Percentiles rank a stretch among this genome's conserved stretches.
Conservation (phyloP, 2,113 vertebrate species). For the Chlamydotis undulata region DNA sequence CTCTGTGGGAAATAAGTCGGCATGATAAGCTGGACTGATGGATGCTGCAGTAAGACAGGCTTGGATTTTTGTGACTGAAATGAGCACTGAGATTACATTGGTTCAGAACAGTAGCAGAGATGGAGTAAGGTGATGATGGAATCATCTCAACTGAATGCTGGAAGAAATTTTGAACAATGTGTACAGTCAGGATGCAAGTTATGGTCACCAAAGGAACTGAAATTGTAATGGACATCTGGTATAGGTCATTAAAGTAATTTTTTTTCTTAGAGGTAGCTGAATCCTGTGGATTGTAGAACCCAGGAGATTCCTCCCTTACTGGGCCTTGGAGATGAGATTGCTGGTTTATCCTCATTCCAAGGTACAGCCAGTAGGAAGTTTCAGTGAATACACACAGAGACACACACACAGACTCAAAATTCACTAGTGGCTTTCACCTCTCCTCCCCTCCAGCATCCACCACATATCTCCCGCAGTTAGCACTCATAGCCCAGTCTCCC, state of each 20-base stretch:
- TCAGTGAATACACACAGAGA: neutral
- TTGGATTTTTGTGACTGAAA: neutral
- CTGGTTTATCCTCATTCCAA: neutral
- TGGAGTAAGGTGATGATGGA: neutral
- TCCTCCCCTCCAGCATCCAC: accelerated
- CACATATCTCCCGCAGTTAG: neutral
- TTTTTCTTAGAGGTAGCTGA: neutral
- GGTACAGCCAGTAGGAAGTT: neutral
- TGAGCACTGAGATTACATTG: neutral
- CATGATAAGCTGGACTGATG: neutral
- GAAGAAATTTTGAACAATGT: neutral
- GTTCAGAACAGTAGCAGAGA: neutral
- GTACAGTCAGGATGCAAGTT: neutral
- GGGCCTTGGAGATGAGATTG: neutral
- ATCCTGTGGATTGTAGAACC: neutral
- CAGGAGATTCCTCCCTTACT: neutral
- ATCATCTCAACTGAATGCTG: neutral
- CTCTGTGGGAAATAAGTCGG: neutral
- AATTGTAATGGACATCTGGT: neutral
- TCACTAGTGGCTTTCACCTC: neutral
- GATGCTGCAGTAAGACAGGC: neutral
- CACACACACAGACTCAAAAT: neutral
- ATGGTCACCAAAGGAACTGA: neutral
- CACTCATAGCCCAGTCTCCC: neutral
- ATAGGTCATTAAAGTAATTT: neutral